Base-by-base conservation (phyloP, 1,140 invertebrate species). In the Paracyclopina nana region DNA sequence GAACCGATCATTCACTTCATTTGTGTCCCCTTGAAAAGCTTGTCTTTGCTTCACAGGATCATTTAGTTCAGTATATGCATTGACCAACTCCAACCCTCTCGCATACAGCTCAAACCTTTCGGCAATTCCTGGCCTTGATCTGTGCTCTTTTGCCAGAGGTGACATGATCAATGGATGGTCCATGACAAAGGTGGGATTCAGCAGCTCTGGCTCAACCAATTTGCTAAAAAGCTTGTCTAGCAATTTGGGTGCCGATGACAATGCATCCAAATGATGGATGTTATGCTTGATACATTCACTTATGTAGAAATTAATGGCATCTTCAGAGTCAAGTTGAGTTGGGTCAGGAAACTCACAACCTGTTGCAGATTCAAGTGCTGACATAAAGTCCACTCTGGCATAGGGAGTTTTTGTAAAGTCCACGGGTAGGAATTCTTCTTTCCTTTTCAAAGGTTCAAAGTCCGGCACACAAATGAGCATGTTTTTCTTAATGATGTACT, bases 41-140 rank as follows among this genome's bases (percentile, higher is more conserved):
- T 91, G 77, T 55, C 91, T 67, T 63, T 99, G 95, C 14, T 88
- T 80, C 1, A 84, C 68, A 0, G 95, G 92, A 72, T 99, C 95
- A 62, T 99, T 99, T 59, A 99, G 77, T 67, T 99, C 95, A 0
- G 95, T 99, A 64, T 99, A 99, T 0, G 95, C 92, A 72, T 99
- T 99, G 58, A 84, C 86, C 2, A 50, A 22, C 29, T 52, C 50
- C 24, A 22, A 16, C 18, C 38, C 38, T 4, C 16, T 22, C 6
- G 28, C 27, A 29, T 46, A 52, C 12, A 52, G 24, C 27, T 52
- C 50, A 29, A 52, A 52, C 12, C 50, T 44, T 41, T 52, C 38
- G 2, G 30, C 31, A 14, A 52, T 14, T 11, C 40, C 18, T 14
- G 16, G 9, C 16, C 28, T 46, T 6, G 12, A 16, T 20, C n/a